Percentiles rank a stretch among this genome's conserved stretches.
phyloP scores from a whole-genome alignment of 37 sponge, comb jelly and placozoan species.

The Mnemiopsis leidyi region DNA sequence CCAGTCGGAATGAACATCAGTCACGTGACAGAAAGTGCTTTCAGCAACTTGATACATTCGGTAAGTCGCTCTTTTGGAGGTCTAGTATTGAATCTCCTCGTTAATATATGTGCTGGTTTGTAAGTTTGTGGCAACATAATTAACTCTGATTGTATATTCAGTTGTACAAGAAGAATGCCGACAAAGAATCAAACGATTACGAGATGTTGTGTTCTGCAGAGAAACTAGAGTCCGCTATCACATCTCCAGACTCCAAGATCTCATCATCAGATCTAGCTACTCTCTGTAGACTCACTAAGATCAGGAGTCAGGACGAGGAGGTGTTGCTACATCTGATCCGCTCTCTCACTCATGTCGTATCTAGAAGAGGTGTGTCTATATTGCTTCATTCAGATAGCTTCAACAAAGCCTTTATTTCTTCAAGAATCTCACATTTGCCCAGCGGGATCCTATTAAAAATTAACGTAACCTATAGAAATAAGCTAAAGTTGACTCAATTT shows the following conservation, averaged over 20 bases:
- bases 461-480: too few species aligned
- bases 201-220: not conserved
- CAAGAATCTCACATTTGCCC: too few species aligned
- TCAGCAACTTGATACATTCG: not conserved
- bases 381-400: too few species aligned
- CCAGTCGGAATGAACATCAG: not conserved
- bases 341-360: not conserved
- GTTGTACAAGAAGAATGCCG: constrained; percentile 15
- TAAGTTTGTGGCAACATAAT: too few species aligned
- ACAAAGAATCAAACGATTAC: constrained; percentile 9
- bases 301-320: not conserved
- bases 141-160: not conserved
- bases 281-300: not conserved
- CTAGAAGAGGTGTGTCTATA: not conserved
- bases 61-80: too few species aligned
- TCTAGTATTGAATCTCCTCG: too few species aligned
- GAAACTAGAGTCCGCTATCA: not conserved
- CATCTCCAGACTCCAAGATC: not conserved
- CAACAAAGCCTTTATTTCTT: too few species aligned
- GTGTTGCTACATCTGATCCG: not conserved
- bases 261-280: not conserved
- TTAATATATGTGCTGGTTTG: too few species aligned
- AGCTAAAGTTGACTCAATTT: too few species aligned
- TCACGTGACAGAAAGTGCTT: not conserved
- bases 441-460: too few species aligned